These are phyloP conservation scores for Diadumene lineata DNA, from an alignment of 92 coral and sea anemone species.

Conservation along the genomic window DNA sequence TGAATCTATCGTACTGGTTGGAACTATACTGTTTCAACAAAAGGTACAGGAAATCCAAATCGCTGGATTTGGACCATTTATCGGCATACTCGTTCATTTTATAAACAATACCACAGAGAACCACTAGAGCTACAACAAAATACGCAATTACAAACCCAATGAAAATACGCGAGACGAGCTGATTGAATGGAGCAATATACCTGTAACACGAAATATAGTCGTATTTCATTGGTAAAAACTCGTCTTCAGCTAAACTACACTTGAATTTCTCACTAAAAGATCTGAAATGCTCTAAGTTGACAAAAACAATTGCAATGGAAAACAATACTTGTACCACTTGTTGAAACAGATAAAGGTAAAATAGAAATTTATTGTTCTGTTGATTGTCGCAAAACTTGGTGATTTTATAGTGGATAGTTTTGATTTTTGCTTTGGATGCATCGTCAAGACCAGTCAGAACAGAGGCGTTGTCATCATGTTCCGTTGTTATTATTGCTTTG, in stretches of 20 bases:
- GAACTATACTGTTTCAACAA: constrained; percentile 25
- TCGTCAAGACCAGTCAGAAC: not conserved
- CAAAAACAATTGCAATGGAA: not conserved
- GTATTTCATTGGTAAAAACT: constrained; percentile 16
- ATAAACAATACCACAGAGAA: not conserved
- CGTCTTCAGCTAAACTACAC: not conserved
- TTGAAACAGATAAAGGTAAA: not conserved
- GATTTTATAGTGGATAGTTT: not conserved
- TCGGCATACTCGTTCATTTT: not conserved
- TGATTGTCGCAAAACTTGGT: not conserved
- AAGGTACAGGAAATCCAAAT: constrained; percentile 20
- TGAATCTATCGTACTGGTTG: constrained; percentile 3
- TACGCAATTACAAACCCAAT: not conserved
- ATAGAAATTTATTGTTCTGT: not conserved
- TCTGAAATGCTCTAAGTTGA: not conserved
- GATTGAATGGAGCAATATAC: constrained; percentile 25
- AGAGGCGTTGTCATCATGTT: too few relatives aligned
- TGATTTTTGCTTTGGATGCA: not conserved
- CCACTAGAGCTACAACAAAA: not conserved
- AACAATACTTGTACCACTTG: not conserved
- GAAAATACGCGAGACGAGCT: not conserved
- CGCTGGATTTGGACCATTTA: not conserved
- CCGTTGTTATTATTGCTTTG: too few relatives aligned
- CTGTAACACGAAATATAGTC: constrained; percentile 37
- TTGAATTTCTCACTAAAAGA: not conserved